Evolutionary conservation across 2,113 vertebrate genomes (phyloP), one percentile per base, ranked within the genome.

Genomic region (Prunella fulvescens): DNA sequence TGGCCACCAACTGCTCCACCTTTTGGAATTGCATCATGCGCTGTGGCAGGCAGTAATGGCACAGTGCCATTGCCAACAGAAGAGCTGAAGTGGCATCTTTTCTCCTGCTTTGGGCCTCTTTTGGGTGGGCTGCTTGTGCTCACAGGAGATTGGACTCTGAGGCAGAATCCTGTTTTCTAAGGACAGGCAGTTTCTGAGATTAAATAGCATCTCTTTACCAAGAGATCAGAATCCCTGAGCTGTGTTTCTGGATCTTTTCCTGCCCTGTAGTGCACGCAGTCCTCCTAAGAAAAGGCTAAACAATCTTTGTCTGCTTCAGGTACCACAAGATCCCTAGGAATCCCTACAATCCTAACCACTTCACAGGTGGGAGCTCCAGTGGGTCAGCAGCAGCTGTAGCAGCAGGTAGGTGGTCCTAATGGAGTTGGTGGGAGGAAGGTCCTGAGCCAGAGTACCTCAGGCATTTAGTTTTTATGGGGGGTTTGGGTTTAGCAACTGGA

Each of bases 301-400:
- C 8, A 3, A 25, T 80, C 3, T 71, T 88, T 96, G 28, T 93
- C 53, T 92, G 23, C 70, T 54, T 87, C 71, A 98, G 97, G 79
- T 97, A 77, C 73, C 97, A 98, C 64, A 96, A 86, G 60, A 95
- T 95, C 37, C 45, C 97, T 54, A 95, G 97, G 80, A 97, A 98
- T 78, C 97, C 97, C 22, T 98, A 97, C 83, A 95, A 96, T 45
- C 90, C 92, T 16, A 94, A 94, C 33, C 95, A 97, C 80, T 98
- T 93, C 92, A 88, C 97, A 50, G 97, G 97, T n/a, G 97, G 97
- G 53, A 98, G 97, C 81, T 98, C 97, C 82, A 97, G 97, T 0
- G 97, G 97, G 39, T 97, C 97, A 29, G 97, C 96, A 62, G 97
- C 97, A 50, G 96, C 97, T 72, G 96, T 97, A 77, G 97, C 97